Percentiles rank a stretch among this genome's conserved stretches.
Evolutionary conservation across 2,888 invertebrate genomes (phyloP).

Genomic region (Leucoma salicis): DNA sequence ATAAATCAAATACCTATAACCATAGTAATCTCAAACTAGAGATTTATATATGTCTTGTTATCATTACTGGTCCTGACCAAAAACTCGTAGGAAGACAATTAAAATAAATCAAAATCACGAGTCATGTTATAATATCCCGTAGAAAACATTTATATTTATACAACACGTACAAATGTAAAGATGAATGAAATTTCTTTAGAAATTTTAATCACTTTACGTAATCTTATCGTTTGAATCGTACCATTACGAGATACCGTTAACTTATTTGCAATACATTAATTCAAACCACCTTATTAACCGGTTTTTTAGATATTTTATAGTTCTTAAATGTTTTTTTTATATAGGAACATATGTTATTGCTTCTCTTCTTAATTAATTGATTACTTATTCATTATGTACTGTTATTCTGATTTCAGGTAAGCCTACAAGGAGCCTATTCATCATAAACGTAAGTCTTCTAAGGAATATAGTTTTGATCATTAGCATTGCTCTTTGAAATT

Average conservation of each 20-base stretch:
- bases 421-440: slow-evolving; percentile 3
- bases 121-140: too few relatives aligned
- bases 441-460: slow-evolving; percentile 1
- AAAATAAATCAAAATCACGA: not conserved
- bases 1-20: too few relatives aligned
- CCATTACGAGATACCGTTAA: slow-evolving; percentile 12
- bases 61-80: too few relatives aligned
- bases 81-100: not conserved
- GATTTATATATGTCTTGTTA: too few relatives aligned
- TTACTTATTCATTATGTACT: slow-evolving; percentile 2
- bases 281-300: not conserved
- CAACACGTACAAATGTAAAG: not conserved
- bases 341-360: not conserved
- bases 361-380: not conserved
- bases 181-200: not conserved
- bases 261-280: slow-evolving; percentile 14
- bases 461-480: too few relatives aligned
- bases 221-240: slow-evolving; percentile 16
- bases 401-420: slow-evolving; percentile 6
- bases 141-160: slow-evolving; percentile 16
- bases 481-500: too few relatives aligned
- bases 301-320: not conserved
- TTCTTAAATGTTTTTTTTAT: not conserved
- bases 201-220: not conserved
- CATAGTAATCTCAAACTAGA: too few relatives aligned